These are phyloP conservation scores for Thelaira solivaga DNA, from an alignment of 2,888 invertebrate genomes.

Conservation along the genomic window DNA sequence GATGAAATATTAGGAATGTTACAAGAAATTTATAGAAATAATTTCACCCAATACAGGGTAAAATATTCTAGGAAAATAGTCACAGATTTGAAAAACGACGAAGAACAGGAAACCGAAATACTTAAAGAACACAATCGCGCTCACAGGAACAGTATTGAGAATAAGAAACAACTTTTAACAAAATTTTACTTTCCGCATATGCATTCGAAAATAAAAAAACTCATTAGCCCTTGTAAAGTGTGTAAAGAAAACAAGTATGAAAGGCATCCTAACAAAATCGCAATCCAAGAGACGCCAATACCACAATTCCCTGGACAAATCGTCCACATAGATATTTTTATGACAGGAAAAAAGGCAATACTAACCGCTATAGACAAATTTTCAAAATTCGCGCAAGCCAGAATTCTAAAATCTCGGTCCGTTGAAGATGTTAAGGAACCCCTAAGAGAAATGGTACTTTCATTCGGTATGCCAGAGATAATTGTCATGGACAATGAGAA, in stretches of 20 bases:
- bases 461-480: background rate
- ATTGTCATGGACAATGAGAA: background rate
- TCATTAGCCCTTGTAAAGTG: background rate
- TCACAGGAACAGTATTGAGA: too few relatives aligned
- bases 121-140: too few relatives aligned
- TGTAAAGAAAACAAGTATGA: background rate
- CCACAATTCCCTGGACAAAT: background rate
- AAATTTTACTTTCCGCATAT: too few relatives aligned
- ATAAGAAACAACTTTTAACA: too few relatives aligned
- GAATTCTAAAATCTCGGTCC: background rate
- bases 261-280: background rate
- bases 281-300: background rate
- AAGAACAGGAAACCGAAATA: too few relatives aligned
- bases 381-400: background rate
- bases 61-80: too few relatives aligned
- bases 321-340: background rate
- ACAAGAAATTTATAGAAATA: too few relatives aligned
- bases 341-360: background rate
- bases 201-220: too few relatives aligned
- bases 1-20: too few relatives aligned
- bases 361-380: background rate
- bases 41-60: too few relatives aligned
- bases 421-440: background rate
- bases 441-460: background rate
- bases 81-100: too few relatives aligned